Evolutionary conservation across 2,797 vertebrate species (phyloP).

Genomic region (Manis pentadactyla): DNA sequence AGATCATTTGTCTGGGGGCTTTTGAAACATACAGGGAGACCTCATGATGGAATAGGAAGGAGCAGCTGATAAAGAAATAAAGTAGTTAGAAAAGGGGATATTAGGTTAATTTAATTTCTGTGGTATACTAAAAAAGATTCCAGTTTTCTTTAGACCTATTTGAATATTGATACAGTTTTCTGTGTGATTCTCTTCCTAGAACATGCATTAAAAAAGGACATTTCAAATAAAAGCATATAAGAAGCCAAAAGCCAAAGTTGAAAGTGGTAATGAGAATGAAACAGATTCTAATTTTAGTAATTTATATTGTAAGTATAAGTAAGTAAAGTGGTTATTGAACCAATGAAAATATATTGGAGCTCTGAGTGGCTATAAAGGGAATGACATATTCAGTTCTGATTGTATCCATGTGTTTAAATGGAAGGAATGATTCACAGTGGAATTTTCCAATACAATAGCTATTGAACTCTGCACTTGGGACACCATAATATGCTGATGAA

Average conservation of each 20-base stretch:
- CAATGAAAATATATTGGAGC: constrained; percentile 28
- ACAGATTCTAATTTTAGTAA: constrained; percentile 52
- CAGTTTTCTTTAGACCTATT: constrained; percentile 8
- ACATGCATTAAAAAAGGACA: neutral
- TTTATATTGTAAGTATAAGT: constrained; percentile 50
- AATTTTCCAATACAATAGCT: constrained; percentile 15
- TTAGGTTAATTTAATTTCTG: neutral
- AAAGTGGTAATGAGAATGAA: constrained; percentile 41
- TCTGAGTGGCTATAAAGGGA: constrained; percentile 17
- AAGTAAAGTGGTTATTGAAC: constrained; percentile 46
- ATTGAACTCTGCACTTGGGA: neutral
- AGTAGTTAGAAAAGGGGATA: neutral
- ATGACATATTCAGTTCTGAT: neutral
- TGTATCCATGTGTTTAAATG: constrained; percentile 4
- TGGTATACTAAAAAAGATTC: neutral
- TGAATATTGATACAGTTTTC: neutral
- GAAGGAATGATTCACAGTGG: constrained; percentile 22
- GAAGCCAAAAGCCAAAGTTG: neutral
- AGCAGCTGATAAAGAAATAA: neutral
- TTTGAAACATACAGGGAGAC: neutral
- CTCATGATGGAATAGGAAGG: neutral
- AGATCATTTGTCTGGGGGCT: neutral
- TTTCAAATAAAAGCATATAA: neutral
- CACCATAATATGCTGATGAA: neutral
- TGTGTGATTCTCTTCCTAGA: neutral